Percentiles rank a stretch among this genome's conserved stretches.
These are phyloP conservation scores for western clawed frog (Xenopus tropicalis) DNA, from an alignment of 2,113 vertebrate species.

Conservation along the genomic window UCB_Xtro_10.0 CM004444.2:62050501-62051000, in stretches of 20 bases:
- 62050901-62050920: neutral
- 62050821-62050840: slow-evolving; percentile 20
- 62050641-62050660: slow-evolving; percentile 21
- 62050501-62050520: neutral
- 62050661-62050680: neutral
- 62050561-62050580: neutral
- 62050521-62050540: slow-evolving; percentile 15
- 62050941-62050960: slow-evolving; percentile 22
- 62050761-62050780: too few relatives aligned
- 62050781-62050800: too few relatives aligned
- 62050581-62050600: slow-evolving; percentile 7
- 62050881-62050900: neutral
- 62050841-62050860: neutral
- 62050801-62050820: neutral
- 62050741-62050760: too few relatives aligned
- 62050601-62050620: neutral
- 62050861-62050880: neutral
- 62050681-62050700: slow-evolving; percentile 24
- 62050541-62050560: slow-evolving; percentile 15
- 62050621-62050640: slow-evolving; percentile 31
- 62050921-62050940: neutral
- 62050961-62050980: neutral
- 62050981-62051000: slow-evolving; percentile 1
- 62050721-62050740: neutral
- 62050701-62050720: slow-evolving; percentile 31